A percentile compares a stretch with the other conserved stretches of the same genome.
phyloP scores from a whole-genome alignment of 1,140 invertebrate species.

The Trichogramma pretiosum region DNA sequence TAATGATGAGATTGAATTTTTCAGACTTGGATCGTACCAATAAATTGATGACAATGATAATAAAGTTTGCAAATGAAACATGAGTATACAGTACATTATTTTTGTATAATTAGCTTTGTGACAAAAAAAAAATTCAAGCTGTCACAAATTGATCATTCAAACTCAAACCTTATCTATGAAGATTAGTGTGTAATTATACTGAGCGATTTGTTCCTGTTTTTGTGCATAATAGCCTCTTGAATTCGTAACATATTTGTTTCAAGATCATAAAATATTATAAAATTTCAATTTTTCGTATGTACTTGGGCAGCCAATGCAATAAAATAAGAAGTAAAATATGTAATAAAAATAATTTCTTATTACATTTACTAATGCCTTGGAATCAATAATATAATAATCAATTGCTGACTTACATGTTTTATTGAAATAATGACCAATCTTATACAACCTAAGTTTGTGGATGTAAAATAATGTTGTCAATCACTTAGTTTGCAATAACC shows the following conservation, averaged over 20 bases:
- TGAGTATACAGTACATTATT: too few relatives aligned
- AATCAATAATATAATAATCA: conserved; percentile 28
- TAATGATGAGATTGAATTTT: too few relatives aligned
- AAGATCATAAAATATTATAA: conserved; percentile 8
- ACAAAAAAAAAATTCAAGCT: conserved; percentile 9
- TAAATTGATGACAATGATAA: too few relatives aligned
- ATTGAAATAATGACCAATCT: conserved; percentile 10
- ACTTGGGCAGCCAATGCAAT: conserved; percentile 28
- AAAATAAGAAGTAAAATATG: conserved; percentile 30
- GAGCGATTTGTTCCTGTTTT: conserved; percentile 6
- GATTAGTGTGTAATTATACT: neutral
- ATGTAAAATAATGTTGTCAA: too few relatives aligned
- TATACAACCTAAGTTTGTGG: conserved; percentile 1
- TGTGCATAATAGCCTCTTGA: conserved; percentile 10
- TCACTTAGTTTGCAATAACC: too few relatives aligned
- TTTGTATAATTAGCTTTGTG: neutral
- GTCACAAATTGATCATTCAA: conserved; percentile 11
- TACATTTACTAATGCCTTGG: conserved; percentile 35
- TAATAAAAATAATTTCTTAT: conserved; percentile 20
- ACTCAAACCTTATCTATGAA: conserved; percentile 14
- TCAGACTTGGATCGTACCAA: too few relatives aligned
- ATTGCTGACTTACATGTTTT: conserved; percentile 20
- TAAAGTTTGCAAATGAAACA: too few relatives aligned
- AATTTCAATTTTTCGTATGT: conserved; percentile 12
- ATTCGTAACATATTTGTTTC: conserved; percentile 13